Evolutionary conservation across 2,797 vertebrate species (phyloP).

Genomic region (Typhlichthys eigenmanni): DNA sequence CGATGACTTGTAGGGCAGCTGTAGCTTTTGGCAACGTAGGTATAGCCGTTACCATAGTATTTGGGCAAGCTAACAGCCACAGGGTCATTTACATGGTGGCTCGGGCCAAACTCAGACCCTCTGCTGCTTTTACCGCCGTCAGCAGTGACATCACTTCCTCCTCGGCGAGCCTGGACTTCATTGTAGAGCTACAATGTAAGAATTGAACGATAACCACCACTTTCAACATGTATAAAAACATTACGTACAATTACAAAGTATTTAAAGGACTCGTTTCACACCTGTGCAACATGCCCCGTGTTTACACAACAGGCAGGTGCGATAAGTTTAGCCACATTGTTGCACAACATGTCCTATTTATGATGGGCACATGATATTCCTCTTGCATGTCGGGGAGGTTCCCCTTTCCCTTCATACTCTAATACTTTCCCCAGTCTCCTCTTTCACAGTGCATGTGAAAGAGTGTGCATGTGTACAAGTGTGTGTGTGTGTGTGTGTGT

Average conservation of each 20-base stretch:
- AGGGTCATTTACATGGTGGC: slow-evolving; percentile 38
- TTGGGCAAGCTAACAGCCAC: slow-evolving; percentile 30
- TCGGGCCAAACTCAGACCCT: slow-evolving; percentile 57
- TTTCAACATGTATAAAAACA: background rate
- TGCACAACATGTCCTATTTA: slow-evolving; percentile 37
- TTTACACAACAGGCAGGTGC: slow-evolving; percentile 30
- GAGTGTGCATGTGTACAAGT: slow-evolving; percentile 24
- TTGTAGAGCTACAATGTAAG: slow-evolving; percentile 85
- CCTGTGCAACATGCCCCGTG: background rate
- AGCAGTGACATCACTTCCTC: slow-evolving; percentile 71
- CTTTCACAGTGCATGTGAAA: slow-evolving; percentile 43
- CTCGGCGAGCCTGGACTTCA: slow-evolving; percentile 91
- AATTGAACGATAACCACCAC: slow-evolving; percentile 1
- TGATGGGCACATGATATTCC: slow-evolving; percentile 27
- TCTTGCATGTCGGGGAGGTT: slow-evolving; percentile 31
- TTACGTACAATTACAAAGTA: too few species aligned
- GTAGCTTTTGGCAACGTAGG: slow-evolving; percentile 43
- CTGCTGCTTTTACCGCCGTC: slow-evolving; percentile 66
- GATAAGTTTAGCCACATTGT: slow-evolving; percentile 27
- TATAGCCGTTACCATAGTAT: slow-evolving; percentile 50
- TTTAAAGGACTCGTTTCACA: too few species aligned
- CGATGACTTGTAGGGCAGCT: slow-evolving; percentile 49
- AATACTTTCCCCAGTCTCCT: slow-evolving; percentile 47
- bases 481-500: slow-evolving; percentile 28
- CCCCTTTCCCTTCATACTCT: slow-evolving; percentile 24